phyloP scores from a whole-genome alignment of 2,797 vertebrate genomes.

The Pelobates cultripes region DNA sequence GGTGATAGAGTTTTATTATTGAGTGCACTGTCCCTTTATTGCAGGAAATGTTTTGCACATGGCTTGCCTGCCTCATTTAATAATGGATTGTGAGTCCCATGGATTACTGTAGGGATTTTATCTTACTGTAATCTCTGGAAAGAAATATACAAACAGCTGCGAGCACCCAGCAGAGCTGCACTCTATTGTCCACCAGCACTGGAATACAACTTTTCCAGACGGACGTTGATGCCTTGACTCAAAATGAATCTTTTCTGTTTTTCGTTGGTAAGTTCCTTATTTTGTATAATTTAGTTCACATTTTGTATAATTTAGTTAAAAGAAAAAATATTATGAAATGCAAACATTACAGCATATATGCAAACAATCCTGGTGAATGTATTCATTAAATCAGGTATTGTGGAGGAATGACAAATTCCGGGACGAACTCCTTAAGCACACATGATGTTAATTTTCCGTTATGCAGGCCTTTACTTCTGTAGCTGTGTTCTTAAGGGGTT shows the following conservation, averaged over 20 bases:
- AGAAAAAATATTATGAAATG: no score
- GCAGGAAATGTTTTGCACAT: constrained; percentile 66
- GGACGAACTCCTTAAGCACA: no score
- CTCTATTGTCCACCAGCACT: constrained; percentile 45
- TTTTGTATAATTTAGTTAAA: no score
- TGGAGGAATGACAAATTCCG: no score
- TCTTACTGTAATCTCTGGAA: constrained; percentile 86
- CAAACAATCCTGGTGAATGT: no score
- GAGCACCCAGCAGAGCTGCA: constrained; percentile 65
- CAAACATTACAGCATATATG: no score
- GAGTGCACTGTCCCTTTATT: constrained; percentile 60
- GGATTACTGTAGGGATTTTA: constrained; percentile 94
- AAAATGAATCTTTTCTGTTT: constrained; percentile 97
- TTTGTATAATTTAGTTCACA: not conserved
- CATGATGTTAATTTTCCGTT: no score
- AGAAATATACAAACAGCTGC: constrained; percentile 79
- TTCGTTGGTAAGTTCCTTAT: constrained; percentile 85
- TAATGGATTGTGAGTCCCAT: constrained; percentile 85
- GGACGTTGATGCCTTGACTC: constrained; percentile 44
- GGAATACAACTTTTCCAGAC: constrained; percentile 57
- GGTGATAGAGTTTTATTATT: not conserved
- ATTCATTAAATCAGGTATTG: no score
- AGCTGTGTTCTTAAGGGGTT: no score
- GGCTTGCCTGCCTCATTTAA: constrained; percentile 72
- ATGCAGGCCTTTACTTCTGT: no score